Conservation (phyloP, 92 coral and sea anemone genomes). For the Phenganax marumi region DNA sequence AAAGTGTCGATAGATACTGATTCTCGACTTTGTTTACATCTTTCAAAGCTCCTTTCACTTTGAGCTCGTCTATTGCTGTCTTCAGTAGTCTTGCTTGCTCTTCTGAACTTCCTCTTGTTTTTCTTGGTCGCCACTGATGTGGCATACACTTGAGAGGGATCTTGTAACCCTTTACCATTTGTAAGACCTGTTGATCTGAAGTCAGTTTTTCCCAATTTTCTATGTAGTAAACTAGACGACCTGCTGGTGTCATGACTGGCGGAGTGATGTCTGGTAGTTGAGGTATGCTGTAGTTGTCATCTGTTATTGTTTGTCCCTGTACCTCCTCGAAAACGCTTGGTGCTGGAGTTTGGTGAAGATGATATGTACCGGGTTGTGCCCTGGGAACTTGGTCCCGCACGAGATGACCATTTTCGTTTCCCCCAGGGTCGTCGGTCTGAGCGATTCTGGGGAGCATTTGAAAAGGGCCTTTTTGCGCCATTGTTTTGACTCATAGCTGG, state of each 20-base stretch:
- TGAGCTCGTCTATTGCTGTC: constrained; percentile 43
- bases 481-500: neutral
- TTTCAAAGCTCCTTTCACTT: constrained; percentile 49
- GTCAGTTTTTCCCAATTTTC: constrained; percentile 53
- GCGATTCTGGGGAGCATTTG: neutral
- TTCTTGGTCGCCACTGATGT: constrained; percentile 53
- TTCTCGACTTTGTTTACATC: constrained; percentile 28
- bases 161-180: constrained; percentile 57
- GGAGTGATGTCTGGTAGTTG: constrained; percentile 26
- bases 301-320: constrained; percentile 24
- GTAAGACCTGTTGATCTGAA: constrained; percentile 53
- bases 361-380: constrained; percentile 30
- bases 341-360: constrained; percentile 30
- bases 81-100: constrained; percentile 34
- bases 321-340: constrained; percentile 34
- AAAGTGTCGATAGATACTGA: constrained; percentile 46
- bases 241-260: constrained; percentile 41
- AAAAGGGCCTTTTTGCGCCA: constrained; percentile 2
- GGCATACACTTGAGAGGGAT: constrained; percentile 51
- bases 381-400: constrained; percentile 38
- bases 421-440: neutral
- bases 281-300: constrained; percentile 35
- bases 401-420: constrained; percentile 34
- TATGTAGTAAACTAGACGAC: constrained; percentile 51
- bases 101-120: constrained; percentile 38